Base-by-base conservation (phyloP, 1,140 invertebrate species). In the Idris sp. region DNA sequence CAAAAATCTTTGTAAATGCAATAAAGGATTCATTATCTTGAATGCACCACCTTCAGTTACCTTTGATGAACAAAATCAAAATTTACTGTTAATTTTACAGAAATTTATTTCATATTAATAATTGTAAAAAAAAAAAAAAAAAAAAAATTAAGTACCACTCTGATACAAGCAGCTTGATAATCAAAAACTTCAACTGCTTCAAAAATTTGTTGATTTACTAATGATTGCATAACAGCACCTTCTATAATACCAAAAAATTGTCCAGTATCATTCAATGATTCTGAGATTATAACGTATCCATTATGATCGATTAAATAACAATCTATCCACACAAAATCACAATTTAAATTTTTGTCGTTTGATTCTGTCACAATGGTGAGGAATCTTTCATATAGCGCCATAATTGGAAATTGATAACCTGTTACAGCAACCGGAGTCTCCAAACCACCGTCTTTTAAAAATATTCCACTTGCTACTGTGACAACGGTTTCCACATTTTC, bases 261-360 rank as follows among this genome's bases (percentile, higher is more conserved):
- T 0, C 95, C 95, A 0, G 93, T 93, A 30, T 93, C 88, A 9
- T 91, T 90, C 15, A 90, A 83, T 10, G 90, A 88, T 65, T 93
- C 90, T 0, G 93, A 92, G 9, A 96, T 88, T 0, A 97, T 89
- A n/a, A 97, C 90, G 81, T 96, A 97, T 0, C 95, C 96, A 81
- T 95, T 96, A 77, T 93, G 94, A 86, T 97, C 96, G 10, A 97
- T 90, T 2, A 97, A 88, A 81, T 93, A 97, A 80, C 96, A 97
- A 68, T 94, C 92, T 46, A 91, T 89, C 77, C 88, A 89, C 33
- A 85, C 89, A 48, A 87, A 87, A 46, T 81, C 88, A 83, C 90
- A 93, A 40, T 84, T 81, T 15, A 86, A 43, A 3, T 74, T 49
- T 1, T 65, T 26, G 35, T 84, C 84, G 6, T 38, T 65, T 0